Evolutionary conservation across 2,888 invertebrate genomes (phyloP), one percentile per base, ranked within the genome.

Genomic region (Drosophila anomalata): DNA sequence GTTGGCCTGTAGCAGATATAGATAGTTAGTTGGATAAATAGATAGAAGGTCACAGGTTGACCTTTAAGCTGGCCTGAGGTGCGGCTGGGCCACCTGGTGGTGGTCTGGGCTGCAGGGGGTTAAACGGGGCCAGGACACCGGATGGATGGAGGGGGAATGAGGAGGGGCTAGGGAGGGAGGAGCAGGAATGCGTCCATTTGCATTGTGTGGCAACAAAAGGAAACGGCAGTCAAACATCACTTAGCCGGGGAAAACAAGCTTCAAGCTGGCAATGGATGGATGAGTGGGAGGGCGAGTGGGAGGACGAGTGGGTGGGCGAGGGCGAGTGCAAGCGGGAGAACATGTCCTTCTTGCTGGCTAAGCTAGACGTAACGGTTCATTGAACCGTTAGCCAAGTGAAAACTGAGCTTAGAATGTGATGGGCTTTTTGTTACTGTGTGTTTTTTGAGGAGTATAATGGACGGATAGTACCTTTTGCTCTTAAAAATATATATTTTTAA

Each of bases 351-450:
- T 57, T 51, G 65, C 58, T 63, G 69, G 86, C 72, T 82, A 57
- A 85, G 78, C 85, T 69, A 87, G 81, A 84, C 81, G 73, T 70
- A 78, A 85, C 73, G 78, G 82, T 82, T 82, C 82, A 87, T 68
- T 82, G 82, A 82, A 82, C 82, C 86, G 68, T 65, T 47, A 71
- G 69, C 82, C 76, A 67, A 65, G 73, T 65, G 57, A 67, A 73
- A 72, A 66, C 62, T 53, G 61, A 67, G 61, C 77, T 58, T 33
- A 59, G 60, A 51, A 62, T 72, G 62, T 55, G 33, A 46, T 39
- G 29, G 70, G 50, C 73, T 54, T 44, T 44, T 46, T 51, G 47
- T 41, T 58, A 31, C 58, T 22, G 58, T 47, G 51, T 47, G 31
- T 52, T 26, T 39, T 39, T 0, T 4, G 7, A 39, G 12, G 12